Conservation (phyloP, 2,113 vertebrate species). For the Astur gentilis region DNA sequence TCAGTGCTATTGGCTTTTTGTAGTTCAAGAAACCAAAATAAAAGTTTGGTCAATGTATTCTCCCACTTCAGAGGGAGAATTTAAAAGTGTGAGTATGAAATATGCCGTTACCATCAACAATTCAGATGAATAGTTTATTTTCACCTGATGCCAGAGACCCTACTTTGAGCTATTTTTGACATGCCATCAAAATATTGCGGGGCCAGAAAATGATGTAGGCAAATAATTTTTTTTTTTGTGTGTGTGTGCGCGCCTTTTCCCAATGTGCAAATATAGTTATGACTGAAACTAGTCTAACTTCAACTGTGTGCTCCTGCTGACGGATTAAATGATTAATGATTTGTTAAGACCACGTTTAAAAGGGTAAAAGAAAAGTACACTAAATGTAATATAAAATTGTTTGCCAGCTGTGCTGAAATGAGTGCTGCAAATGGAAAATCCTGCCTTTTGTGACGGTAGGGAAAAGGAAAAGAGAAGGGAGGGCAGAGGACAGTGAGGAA, state of each 20-base stretch:
- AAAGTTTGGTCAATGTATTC: not conserved
- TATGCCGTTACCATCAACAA: not conserved
- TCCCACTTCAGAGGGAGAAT: constrained; percentile 11
- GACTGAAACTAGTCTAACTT: not conserved
- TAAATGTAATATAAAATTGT: not conserved
- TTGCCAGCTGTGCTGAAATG: not conserved
- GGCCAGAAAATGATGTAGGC: constrained; percentile 1
- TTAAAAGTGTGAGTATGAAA: not conserved
- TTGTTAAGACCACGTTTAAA: not conserved
- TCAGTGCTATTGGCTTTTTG: not conserved
- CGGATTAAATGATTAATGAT: not conserved
- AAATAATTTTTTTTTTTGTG: not conserved
- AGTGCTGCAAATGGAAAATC: not conserved
- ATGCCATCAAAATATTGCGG: not conserved
- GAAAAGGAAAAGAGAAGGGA: not conserved
- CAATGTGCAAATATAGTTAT: constrained; percentile 5
- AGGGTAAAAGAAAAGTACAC: not conserved
- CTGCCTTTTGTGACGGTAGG: not conserved
- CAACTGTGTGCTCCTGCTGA: not conserved
- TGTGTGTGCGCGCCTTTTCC: not conserved
- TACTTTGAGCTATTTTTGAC: constrained; percentile 20
- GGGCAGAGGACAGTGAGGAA: not conserved
- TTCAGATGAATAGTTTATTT: not conserved
- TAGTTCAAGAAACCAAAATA: constrained; percentile 10
- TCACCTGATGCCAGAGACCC: not conserved